Conservation (phyloP, 2,888 invertebrate species). For the Hirtodrosophila alboralis region DNA sequence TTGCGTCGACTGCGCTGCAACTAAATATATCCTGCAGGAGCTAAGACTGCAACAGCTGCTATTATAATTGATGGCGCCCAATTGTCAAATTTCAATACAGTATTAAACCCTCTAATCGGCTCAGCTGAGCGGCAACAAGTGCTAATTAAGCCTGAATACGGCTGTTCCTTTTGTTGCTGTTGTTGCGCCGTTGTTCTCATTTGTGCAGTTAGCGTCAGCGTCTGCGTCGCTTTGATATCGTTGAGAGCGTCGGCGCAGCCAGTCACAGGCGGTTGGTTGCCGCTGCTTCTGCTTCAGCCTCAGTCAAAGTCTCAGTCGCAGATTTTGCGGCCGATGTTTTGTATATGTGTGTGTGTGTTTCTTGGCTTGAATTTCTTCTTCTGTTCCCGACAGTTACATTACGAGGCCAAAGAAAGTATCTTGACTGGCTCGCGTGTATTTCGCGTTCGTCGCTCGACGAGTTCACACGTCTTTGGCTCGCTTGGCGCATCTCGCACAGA, state of each 20-base stretch:
- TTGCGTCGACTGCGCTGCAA: slow-evolving; percentile 17
- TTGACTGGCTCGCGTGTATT: slow-evolving; percentile 82
- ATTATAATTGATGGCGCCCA: slow-evolving; percentile 29
- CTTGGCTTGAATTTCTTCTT: slow-evolving; percentile 69
- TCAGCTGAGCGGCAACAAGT: slow-evolving; percentile 48
- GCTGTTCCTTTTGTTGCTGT: slow-evolving; percentile 35
- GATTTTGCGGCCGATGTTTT: slow-evolving; percentile 35
- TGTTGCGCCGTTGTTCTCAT: slow-evolving; percentile 63
- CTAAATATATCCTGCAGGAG: slow-evolving; percentile 38
- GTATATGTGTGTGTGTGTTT: slow-evolving; percentile 35
- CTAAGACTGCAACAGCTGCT: not conserved
- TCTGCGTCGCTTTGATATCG: slow-evolving; percentile 37
- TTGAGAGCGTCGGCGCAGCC: slow-evolving; percentile 54
- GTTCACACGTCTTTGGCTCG: slow-evolving; percentile 83
- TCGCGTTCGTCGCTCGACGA: slow-evolving; percentile 84
- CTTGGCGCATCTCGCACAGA: slow-evolving; percentile 53
- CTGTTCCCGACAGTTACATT: slow-evolving; percentile 77
- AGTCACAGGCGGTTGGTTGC: slow-evolving; percentile 55
- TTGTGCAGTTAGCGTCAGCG: slow-evolving; percentile 64
- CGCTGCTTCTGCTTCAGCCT: slow-evolving; percentile 31
- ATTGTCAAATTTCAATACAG: slow-evolving; percentile 54
- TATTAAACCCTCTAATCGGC: slow-evolving; percentile 59
- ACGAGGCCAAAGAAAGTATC: slow-evolving; percentile 84
- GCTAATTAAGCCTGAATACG: slow-evolving; percentile 43
- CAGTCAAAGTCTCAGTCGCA: slow-evolving; percentile 20